phyloP scores from a whole-genome alignment of 2,113 vertebrate genomes.

The Parus major region DNA sequence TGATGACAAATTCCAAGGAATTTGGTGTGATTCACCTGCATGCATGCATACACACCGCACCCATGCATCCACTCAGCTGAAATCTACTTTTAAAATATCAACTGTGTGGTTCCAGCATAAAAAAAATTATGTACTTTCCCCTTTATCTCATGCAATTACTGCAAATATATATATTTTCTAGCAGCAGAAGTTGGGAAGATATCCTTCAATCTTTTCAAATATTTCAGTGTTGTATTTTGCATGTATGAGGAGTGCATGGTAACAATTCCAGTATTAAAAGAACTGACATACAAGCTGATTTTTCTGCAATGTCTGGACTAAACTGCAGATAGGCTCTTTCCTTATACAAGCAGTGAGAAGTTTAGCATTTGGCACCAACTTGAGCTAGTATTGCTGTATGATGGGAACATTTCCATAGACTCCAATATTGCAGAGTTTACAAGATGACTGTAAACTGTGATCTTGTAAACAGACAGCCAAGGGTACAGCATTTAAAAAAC shows the following conservation, averaged over 20 bases:
- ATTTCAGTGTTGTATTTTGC: neutral
- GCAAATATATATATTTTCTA: neutral
- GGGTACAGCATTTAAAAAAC: neutral
- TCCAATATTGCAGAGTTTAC: neutral
- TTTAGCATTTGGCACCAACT: neutral
- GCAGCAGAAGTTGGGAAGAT: neutral
- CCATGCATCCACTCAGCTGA: neutral
- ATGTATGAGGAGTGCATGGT: neutral
- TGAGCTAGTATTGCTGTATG: neutral
- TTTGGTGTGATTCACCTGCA: neutral
- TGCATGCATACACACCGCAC: too few species aligned
- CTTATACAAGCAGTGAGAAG: neutral
- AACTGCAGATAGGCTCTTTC: neutral
- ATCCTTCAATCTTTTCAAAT: neutral
- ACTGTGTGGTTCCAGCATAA: neutral
- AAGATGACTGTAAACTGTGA: neutral
- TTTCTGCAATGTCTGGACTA: neutral
- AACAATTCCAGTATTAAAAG: neutral
- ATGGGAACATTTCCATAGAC: neutral
- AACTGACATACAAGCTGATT: neutral
- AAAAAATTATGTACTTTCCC: neutral
- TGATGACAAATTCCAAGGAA: neutral
- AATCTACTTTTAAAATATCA: neutral
- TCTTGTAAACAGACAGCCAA: neutral
- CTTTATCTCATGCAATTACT: neutral